Conservation (phyloP, 1,140 invertebrate genomes). For the Druon quercuslanigerum region DNA sequence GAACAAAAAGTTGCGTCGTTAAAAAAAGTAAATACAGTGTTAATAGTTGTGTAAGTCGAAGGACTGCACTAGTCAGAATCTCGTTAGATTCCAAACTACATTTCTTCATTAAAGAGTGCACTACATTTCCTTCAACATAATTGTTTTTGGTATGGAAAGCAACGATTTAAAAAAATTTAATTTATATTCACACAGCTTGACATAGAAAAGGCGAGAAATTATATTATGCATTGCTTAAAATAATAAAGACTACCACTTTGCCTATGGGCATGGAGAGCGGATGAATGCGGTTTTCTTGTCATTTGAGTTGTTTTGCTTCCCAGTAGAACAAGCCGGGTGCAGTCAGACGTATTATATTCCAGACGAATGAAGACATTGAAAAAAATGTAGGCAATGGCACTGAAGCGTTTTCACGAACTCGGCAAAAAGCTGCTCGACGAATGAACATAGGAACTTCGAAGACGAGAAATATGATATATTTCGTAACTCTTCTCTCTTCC, state of each 20-base stretch:
- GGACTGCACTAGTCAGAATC: too few species aligned
- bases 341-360: conserved; percentile 19
- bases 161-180: too few species aligned
- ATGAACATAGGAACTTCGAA: conserved; percentile 1
- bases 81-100: too few species aligned
- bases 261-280: not conserved
- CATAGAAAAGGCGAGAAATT: too few species aligned
- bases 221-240: too few species aligned
- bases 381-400: conserved; percentile 14
- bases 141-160: too few species aligned
- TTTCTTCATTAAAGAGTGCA: too few species aligned
- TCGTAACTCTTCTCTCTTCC: not conserved
- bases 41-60: too few species aligned
- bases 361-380: conserved; percentile 20
- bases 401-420: conserved; percentile 8
- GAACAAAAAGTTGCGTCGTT: too few species aligned
- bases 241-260: not conserved
- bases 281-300: not conserved
- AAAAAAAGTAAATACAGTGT: too few species aligned
- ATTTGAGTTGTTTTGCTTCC: not conserved
- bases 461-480: conserved; percentile 13
- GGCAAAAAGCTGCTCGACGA: conserved; percentile 19
- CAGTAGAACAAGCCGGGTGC: conserved; percentile 24
- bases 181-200: too few species aligned
- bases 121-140: too few species aligned